Evolutionary conservation across 2,888 invertebrate species (phyloP).

Genomic region (Oasisia sp.): DNA sequence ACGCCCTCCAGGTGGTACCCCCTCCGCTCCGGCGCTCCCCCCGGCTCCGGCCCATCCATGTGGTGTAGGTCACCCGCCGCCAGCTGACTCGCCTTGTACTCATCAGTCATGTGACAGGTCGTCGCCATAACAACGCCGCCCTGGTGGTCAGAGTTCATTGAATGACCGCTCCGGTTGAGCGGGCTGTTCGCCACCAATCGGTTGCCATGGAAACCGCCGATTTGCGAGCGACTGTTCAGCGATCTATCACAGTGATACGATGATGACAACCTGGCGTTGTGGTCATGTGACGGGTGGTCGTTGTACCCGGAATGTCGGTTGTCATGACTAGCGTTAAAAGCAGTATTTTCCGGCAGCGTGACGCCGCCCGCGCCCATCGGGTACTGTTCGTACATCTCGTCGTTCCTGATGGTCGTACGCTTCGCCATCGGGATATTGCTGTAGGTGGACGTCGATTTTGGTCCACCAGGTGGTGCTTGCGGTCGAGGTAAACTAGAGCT

Average conservation of each 20-base stretch:
- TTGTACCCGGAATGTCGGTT: neutral
- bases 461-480: constrained; percentile 38
- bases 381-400: constrained; percentile 36
- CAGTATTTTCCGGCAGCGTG: neutral
- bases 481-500: constrained; percentile 30
- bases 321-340: neutral
- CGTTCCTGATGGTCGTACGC: constrained; percentile 36
- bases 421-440: constrained; percentile 28
- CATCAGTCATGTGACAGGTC: neutral
- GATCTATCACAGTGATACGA: neutral
- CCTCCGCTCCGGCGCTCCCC: neutral
- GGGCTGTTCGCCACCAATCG: neutral
- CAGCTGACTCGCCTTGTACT: neutral
- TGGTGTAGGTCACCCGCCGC: neutral
- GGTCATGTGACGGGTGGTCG: neutral
- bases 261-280: neutral
- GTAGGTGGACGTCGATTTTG: neutral
- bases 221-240: neutral
- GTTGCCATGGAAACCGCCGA: neutral
- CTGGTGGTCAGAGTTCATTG: neutral
- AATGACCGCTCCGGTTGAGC: neutral
- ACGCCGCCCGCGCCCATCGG: neutral
- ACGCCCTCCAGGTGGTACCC: neutral
- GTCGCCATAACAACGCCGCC: neutral
- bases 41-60: neutral